phyloP scores from a whole-genome alignment of 2,113 vertebrate genomes.

The Ammodytes marinus region DNA sequence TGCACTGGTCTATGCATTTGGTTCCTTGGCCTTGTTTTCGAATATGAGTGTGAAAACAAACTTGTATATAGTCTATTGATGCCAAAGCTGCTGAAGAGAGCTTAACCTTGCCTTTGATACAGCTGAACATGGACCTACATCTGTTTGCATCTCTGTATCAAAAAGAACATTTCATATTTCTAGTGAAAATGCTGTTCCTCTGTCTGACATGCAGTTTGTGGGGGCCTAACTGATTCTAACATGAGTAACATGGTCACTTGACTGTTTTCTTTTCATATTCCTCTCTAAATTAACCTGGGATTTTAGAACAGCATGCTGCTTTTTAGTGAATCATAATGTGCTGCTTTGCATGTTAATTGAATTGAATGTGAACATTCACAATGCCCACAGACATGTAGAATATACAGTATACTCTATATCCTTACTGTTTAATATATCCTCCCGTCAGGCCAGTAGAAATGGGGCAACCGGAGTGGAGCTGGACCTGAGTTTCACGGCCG shows the following conservation, averaged over 20 bases:
- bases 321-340: background rate
- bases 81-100: background rate
- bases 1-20: background rate
- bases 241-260: background rate
- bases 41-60: background rate
- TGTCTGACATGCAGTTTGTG: no score
- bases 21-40: background rate
- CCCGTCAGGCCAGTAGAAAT: slow-evolving; percentile 90
- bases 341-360: background rate
- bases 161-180: background rate
- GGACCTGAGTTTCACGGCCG: slow-evolving; percentile 93
- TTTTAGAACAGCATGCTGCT: background rate
- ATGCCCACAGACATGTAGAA: background rate
- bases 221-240: background rate
- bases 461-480: slow-evolving; percentile 92
- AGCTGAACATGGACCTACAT: background rate
- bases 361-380: background rate
- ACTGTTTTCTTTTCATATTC: no score
- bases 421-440: slow-evolving; percentile 1
- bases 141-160: background rate
- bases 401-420: background rate
- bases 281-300: no score
- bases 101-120: background rate
- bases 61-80: background rate
- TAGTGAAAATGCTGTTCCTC: background rate